These are phyloP conservation scores for Progne subis DNA, from an alignment of 2,113 vertebrate species.

Conservation along the genomic window DNA sequence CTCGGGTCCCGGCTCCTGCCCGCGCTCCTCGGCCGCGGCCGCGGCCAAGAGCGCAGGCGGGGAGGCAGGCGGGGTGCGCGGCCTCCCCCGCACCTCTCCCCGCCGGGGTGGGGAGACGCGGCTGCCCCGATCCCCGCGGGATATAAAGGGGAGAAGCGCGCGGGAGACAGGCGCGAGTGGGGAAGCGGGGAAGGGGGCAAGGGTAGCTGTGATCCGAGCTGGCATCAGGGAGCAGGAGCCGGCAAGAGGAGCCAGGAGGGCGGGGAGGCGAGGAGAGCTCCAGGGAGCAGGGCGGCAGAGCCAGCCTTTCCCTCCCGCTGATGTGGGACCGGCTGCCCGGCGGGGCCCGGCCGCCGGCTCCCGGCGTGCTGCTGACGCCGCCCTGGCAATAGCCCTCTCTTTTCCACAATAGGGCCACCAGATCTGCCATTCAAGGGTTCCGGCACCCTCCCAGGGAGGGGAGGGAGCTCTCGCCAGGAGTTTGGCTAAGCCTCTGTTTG, in stretches of 20 bases:
- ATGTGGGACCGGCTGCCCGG: background rate
- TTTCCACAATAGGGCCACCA: conserved; percentile 62
- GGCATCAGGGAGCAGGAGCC: background rate
- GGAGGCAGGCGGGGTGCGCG: background rate
- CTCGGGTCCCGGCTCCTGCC: background rate
- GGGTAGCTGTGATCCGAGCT: background rate
- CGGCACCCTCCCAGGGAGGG: conserved; percentile 59
- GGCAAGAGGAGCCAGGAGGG: background rate
- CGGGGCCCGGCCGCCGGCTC: background rate
- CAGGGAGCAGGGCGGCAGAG: background rate
- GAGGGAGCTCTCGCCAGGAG: conserved; percentile 34
- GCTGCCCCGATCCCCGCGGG: background rate
- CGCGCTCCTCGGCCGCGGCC: background rate
- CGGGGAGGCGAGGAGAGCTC: background rate
- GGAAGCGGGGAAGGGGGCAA: background rate
- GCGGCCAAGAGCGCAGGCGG: background rate
- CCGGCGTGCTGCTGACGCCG: conserved; percentile 28
- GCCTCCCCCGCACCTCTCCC: background rate
- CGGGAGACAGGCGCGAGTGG: background rate
- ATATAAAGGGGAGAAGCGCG: background rate
- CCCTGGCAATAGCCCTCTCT: conserved; percentile 41
- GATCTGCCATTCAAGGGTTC: conserved; percentile 57
- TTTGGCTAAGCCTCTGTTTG: conserved; percentile 6
- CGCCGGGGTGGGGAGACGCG: background rate
- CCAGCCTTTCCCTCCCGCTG: background rate